phyloP scores from a whole-genome alignment of 2,888 invertebrate genomes.

The Ophraella communa region DNA sequence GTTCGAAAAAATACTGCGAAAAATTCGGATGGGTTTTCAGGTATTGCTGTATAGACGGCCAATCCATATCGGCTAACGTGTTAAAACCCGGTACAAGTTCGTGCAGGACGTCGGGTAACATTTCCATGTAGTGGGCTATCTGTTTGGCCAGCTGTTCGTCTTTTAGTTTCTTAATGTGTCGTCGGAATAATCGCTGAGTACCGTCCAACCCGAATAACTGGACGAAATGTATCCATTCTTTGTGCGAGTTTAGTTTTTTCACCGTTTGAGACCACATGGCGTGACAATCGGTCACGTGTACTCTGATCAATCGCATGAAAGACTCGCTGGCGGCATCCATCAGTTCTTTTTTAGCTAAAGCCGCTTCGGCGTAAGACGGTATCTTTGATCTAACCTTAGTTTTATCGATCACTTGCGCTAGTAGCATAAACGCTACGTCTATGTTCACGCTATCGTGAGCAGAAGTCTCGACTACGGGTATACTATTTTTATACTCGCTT shows the following conservation, averaged over 20 bases:
- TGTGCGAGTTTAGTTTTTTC: conserved; percentile 84
- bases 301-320: conserved; percentile 83
- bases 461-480: conserved; percentile 92
- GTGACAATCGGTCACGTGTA: conserved; percentile 82
- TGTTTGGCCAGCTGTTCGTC: conserved; percentile 81
- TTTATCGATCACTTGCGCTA: conserved; percentile 93
- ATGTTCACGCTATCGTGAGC: conserved; percentile 96
- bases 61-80: conserved; percentile 78
- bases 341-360: conserved; percentile 84
- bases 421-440: conserved; percentile 86
- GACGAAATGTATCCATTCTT: conserved; percentile 88
- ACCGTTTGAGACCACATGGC: conserved; percentile 87
- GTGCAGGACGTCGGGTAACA: conserved; percentile 77
- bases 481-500: conserved; percentile 89
- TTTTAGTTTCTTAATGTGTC: conserved; percentile 80
- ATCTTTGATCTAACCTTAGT: conserved; percentile 77
- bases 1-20: conserved; percentile 89
- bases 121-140: conserved; percentile 77
- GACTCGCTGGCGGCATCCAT: conserved; percentile 91
- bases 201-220: conserved; percentile 76
- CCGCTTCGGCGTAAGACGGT: conserved; percentile 81
- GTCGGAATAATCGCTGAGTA: conserved; percentile 73
- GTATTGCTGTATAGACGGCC: conserved; percentile 86
- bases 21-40: conserved; percentile 92
- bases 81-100: conserved; percentile 80